These are phyloP conservation scores for Andrena flavipes DNA, from an alignment of 2,888 invertebrate species.

Conservation along the genomic window DNA sequence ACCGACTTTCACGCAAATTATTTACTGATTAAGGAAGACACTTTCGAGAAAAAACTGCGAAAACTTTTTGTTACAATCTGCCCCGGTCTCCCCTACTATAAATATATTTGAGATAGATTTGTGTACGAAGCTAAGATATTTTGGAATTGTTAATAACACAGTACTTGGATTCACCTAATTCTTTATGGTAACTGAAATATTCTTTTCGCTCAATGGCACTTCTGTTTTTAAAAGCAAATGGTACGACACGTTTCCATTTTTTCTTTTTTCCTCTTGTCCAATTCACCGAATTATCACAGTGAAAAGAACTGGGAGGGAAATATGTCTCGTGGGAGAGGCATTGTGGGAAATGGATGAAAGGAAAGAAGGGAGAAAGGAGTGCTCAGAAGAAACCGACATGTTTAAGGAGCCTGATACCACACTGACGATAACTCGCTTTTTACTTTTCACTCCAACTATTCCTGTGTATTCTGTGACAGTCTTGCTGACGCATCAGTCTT, in stretches of 20 bases:
- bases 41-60: too few species aligned
- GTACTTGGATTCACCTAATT: not conserved
- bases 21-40: too few species aligned
- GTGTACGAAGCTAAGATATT: too few species aligned
- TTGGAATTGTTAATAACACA: too few species aligned
- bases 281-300: not conserved
- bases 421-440: not conserved
- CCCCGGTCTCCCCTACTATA: too few species aligned
- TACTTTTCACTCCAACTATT: slow-evolving; percentile 12
- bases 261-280: not conserved
- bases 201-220: not conserved
- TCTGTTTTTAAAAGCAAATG: not conserved
- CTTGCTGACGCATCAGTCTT: slow-evolving; percentile 15
- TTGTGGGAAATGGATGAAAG: not conserved
- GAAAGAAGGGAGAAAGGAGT: not conserved
- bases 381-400: not conserved
- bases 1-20: too few species aligned
- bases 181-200: not conserved
- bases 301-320: not conserved
- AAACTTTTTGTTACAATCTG: too few species aligned
- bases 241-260: not conserved
- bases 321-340: not conserved
- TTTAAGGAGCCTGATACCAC: not conserved
- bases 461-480: slow-evolving; percentile 10
- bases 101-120: too few species aligned